Conservation (phyloP, 1,140 invertebrate genomes). For the Himalopsyche phryganea region DNA sequence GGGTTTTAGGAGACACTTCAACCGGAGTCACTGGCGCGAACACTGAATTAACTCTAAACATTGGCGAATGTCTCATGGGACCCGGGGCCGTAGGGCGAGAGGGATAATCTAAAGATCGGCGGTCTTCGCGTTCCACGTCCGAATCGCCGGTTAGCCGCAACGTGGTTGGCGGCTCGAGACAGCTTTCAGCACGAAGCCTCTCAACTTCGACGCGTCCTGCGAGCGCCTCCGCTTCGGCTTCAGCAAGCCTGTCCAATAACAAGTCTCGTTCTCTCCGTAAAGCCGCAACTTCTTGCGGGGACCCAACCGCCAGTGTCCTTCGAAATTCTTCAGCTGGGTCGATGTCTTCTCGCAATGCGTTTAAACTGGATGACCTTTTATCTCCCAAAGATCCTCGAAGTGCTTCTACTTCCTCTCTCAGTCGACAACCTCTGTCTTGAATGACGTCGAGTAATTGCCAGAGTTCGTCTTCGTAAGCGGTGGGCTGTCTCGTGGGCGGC, state of each 20-base stretch:
- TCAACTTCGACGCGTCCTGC: slow-evolving; percentile 61
- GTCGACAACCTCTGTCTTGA: slow-evolving; percentile 70
- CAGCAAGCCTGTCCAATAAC: slow-evolving; percentile 64
- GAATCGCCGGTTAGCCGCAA: slow-evolving; percentile 3
- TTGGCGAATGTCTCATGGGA: slow-evolving; percentile 14
- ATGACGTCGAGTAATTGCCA: slow-evolving; percentile 83
- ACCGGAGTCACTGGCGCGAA: slow-evolving; percentile 29
- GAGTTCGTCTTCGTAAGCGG: slow-evolving; percentile 69
- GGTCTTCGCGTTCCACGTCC: slow-evolving; percentile 18
- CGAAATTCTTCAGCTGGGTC: slow-evolving; percentile 51
- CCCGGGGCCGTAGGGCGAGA: slow-evolving; percentile 27
- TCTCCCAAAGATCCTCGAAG: slow-evolving; percentile 40
- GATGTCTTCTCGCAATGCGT: slow-evolving; percentile 41
- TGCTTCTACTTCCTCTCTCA: slow-evolving; percentile 70
- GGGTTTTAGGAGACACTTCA: slow-evolving; percentile 20
- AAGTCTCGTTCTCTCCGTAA: slow-evolving; percentile 68
- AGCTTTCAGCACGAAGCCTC: slow-evolving; percentile 51
- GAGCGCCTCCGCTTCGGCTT: slow-evolving; percentile 68
- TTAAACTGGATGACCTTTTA: slow-evolving; percentile 43
- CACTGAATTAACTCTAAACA: slow-evolving; percentile 16
- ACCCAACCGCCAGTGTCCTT: slow-evolving; percentile 44
- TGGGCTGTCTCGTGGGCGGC: slow-evolving; percentile 44
- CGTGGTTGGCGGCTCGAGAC: slow-evolving; percentile 38
- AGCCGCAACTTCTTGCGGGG: slow-evolving; percentile 50
- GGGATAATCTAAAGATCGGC: slow-evolving; percentile 10